phyloP scores from a whole-genome alignment of 64 coral and sea anemone genomes.

The Montipora foliosa region DNA sequence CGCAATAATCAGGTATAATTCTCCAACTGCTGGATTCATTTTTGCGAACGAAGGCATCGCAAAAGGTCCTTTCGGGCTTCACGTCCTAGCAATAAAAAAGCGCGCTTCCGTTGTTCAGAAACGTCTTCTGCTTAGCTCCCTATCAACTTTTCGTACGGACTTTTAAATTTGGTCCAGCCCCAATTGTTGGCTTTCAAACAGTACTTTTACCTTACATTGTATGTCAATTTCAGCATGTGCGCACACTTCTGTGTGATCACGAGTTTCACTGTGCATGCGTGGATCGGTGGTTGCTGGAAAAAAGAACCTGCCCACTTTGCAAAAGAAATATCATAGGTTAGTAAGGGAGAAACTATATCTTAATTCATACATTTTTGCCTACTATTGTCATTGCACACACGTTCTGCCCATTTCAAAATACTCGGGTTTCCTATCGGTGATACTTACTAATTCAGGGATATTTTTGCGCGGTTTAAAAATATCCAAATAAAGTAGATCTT shows the following conservation, averaged over 20 bases:
- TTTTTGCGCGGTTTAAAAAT: too few species aligned
- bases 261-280: conserved; percentile 77
- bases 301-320: conserved; percentile 80
- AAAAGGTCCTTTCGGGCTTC: neutral
- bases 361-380: neutral
- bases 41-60: neutral
- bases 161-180: too few species aligned
- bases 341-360: neutral
- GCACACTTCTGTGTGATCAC: conserved; percentile 70
- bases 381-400: too few species aligned
- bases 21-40: neutral
- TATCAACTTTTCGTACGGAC: too few species aligned
- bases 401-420: neutral
- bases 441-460: too few species aligned
- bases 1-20: conserved; percentile 64
- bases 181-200: too few species aligned
- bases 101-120: too few species aligned
- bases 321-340: conserved; percentile 85
- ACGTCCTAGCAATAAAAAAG: too few species aligned
- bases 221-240: conserved; percentile 49
- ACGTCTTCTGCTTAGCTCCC: too few species aligned
- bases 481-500: too few species aligned
- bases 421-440: too few species aligned
- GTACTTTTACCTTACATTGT: too few species aligned
- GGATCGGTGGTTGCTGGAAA: conserved; percentile 74